Percentiles rank a stretch among this genome's conserved stretches.
These are phyloP conservation scores for Cyclargus thomasi DNA, from an alignment of 1,140 invertebrate species.

Conservation along the genomic window DNA sequence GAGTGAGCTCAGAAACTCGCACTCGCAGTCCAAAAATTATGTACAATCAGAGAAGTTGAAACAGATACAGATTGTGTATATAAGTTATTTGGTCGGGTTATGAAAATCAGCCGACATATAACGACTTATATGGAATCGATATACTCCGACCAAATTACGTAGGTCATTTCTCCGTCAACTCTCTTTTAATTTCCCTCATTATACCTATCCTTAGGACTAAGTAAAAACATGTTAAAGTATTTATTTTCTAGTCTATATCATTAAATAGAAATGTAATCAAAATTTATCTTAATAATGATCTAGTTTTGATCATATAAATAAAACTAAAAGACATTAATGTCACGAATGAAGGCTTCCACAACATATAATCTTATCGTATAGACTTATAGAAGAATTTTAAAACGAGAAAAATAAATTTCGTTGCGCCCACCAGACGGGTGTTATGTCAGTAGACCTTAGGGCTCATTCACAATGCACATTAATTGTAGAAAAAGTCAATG, in stretches of 20 bases:
- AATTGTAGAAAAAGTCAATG: not conserved
- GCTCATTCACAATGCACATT: not conserved
- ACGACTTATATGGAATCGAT: too few species aligned
- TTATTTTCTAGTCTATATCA: not conserved
- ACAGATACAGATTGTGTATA: too few species aligned
- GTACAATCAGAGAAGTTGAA: too few species aligned
- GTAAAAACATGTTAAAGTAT: too few species aligned
- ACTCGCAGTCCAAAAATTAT: too few species aligned
- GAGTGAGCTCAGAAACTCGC: too few species aligned
- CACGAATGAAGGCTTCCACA: not conserved
- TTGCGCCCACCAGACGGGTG: not conserved
- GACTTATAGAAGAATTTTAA: not conserved
- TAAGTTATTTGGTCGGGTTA: too few species aligned
- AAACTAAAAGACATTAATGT: not conserved
- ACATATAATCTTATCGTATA: not conserved
- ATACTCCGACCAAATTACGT: too few species aligned
- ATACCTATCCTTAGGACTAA: too few species aligned
- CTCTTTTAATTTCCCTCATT: too few species aligned
- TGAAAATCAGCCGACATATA: too few species aligned
- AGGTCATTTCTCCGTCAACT: too few species aligned
- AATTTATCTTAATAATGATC: not conserved
- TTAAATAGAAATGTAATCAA: not conserved
- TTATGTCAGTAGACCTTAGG: not conserved
- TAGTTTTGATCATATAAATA: not conserved
- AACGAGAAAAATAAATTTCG: conserved; percentile 4